phyloP scores from a whole-genome alignment of 1,140 invertebrate species.

The Bombus fervidus region DNA sequence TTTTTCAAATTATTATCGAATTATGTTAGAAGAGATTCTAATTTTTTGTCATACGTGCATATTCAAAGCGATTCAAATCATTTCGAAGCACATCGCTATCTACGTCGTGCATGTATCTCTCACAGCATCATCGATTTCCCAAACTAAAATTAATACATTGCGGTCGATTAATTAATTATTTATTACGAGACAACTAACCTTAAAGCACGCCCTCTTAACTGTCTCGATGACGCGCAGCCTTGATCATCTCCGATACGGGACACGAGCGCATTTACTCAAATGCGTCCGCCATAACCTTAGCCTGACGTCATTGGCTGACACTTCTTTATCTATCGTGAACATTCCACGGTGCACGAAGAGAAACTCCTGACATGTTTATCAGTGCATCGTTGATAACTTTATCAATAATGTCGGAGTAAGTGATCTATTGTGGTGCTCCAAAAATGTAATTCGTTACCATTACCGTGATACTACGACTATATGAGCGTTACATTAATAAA shows the following conservation, averaged over 20 bases:
- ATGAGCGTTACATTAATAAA: conserved; percentile 55
- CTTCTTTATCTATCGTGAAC: conserved; percentile 32
- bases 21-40: neutral
- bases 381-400: conserved; percentile 11
- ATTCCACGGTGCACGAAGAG: neutral
- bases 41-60: neutral
- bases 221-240: conserved; percentile 38
- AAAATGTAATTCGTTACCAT: conserved; percentile 10
- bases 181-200: conserved; percentile 43
- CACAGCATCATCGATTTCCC: neutral
- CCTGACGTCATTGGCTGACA: conserved; percentile 50
- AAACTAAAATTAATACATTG: conserved; percentile 22
- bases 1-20: neutral
- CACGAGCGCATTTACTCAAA: conserved; percentile 16
- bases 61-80: neutral
- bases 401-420: neutral
- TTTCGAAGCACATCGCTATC: neutral
- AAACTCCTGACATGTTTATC: conserved; percentile 38
- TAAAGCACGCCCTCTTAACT: conserved; percentile 52
- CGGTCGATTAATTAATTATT: conserved; percentile 46
- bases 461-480: neutral
- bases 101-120: neutral
- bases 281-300: conserved; percentile 40
- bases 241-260: conserved; percentile 43
- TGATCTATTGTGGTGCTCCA: neutral